Evolutionary conservation across 2,797 vertebrate genomes (phyloP).

Genomic region (Enteromius unitaeniatus): DNA sequence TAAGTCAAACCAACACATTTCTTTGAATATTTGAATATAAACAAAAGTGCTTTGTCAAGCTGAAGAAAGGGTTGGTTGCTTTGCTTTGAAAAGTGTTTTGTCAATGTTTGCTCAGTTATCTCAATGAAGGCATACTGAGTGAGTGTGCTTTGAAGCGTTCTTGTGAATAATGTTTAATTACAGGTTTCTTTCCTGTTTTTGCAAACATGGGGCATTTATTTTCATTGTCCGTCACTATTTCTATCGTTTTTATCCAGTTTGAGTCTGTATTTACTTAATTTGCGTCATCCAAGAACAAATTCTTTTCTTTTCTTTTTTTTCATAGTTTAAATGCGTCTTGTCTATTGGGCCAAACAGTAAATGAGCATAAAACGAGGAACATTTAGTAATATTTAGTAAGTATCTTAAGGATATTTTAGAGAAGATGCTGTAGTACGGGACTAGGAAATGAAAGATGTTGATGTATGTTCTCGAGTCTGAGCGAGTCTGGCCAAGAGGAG

Average conservation of each 20-base stretch:
- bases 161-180: not conserved
- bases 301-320: not conserved
- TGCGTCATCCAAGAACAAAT: not conserved
- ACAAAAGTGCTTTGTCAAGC: not conserved
- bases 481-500: not conserved
- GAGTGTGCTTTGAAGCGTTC: not conserved
- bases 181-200: conserved; percentile 11
- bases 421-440: not conserved
- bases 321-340: not conserved
- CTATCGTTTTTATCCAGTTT: not conserved
- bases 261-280: not conserved
- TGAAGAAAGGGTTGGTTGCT: not conserved
- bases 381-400: not conserved
- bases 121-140: not conserved
- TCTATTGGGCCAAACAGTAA: conserved; percentile 6
- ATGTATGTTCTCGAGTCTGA: not conserved
- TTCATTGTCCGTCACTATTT: not conserved
- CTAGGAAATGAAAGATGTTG: conserved; percentile 4
- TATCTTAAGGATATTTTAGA: not conserved
- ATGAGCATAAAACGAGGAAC: not conserved
- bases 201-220: conserved; percentile 10
- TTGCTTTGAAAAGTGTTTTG: conserved; percentile 12
- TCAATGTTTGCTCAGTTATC: not conserved
- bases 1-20: not conserved
- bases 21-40: not conserved